Percentiles rank a stretch among this genome's conserved stretches.
Conservation (phyloP, 2,113 vertebrate genomes). For the Phainopepla nitens region DNA sequence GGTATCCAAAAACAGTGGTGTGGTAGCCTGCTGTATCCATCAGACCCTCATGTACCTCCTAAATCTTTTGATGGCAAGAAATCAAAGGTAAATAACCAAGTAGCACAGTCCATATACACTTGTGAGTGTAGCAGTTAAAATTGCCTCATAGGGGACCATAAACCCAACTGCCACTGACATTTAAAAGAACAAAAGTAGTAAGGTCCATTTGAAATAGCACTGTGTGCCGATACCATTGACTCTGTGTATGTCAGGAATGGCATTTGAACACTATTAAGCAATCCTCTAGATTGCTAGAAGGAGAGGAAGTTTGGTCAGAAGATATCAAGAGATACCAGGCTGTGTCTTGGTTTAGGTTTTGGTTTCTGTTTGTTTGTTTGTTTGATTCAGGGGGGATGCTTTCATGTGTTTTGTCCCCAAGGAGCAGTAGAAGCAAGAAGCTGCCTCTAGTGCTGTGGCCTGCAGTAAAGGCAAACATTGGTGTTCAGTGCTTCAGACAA, state of each 20-base stretch:
- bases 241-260: neutral
- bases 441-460: neutral
- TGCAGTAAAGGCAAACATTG: neutral
- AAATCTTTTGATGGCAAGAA: neutral
- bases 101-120: neutral
- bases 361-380: neutral
- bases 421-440: neutral
- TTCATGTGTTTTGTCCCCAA: neutral
- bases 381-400: neutral
- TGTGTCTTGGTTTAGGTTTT: neutral
- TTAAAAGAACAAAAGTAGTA: neutral
- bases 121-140: neutral
- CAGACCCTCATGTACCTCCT: neutral
- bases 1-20: neutral
- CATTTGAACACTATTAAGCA: neutral
- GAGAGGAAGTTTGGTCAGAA: neutral
- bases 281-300: neutral
- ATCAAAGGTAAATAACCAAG: neutral
- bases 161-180: neutral
- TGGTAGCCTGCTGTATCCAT: neutral
- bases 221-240: neutral
- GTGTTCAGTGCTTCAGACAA: neutral
- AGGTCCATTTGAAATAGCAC: neutral
- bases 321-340: neutral
- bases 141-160: neutral